These are phyloP conservation scores for Lysiphlebus fabarum DNA, from an alignment of 1,140 invertebrate genomes.

Conservation along the genomic window DNA sequence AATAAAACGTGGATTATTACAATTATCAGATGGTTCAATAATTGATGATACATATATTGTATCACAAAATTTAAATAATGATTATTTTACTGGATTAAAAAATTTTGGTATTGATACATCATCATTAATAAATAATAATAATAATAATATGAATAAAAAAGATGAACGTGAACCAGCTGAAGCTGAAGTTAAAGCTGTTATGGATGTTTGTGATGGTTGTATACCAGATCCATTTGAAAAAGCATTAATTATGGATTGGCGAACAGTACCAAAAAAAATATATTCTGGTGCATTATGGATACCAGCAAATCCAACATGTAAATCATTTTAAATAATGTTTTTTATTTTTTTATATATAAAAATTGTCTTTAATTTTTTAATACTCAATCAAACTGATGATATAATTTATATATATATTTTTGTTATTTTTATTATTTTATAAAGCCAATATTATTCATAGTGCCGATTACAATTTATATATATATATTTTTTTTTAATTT, in stretches of 20 bases:
- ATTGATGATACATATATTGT: conserved; percentile 62
- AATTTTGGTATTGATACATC: conserved; percentile 64
- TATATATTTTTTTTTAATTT: too few relatives aligned
- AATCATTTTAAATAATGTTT: conserved; percentile 65
- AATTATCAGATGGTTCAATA: conserved; percentile 63
- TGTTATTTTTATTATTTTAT: too few relatives aligned
- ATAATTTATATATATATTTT: too few relatives aligned
- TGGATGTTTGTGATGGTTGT: conserved; percentile 73
- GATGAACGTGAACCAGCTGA: conserved; percentile 78
- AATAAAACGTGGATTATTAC: conserved; percentile 55
- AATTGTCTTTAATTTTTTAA: neutral
- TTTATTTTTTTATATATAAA: neutral
- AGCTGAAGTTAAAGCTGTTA: conserved; percentile 73
- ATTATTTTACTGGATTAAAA: conserved; percentile 60
- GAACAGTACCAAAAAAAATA: conserved; percentile 68
- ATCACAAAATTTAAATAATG: conserved; percentile 38
- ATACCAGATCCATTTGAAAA: conserved; percentile 72
- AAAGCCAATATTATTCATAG: too few relatives aligned
- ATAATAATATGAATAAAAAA: conserved; percentile 53
- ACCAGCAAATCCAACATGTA: conserved; percentile 65
- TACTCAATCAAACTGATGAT: too few relatives aligned
- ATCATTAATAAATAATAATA: conserved; percentile 24
- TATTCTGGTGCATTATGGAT: conserved; percentile 69
- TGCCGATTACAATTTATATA: too few relatives aligned
- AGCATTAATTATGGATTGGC: conserved; percentile 72